Conservation (phyloP, 2,888 invertebrate genomes). For the Psococerastis gibbosa region DNA sequence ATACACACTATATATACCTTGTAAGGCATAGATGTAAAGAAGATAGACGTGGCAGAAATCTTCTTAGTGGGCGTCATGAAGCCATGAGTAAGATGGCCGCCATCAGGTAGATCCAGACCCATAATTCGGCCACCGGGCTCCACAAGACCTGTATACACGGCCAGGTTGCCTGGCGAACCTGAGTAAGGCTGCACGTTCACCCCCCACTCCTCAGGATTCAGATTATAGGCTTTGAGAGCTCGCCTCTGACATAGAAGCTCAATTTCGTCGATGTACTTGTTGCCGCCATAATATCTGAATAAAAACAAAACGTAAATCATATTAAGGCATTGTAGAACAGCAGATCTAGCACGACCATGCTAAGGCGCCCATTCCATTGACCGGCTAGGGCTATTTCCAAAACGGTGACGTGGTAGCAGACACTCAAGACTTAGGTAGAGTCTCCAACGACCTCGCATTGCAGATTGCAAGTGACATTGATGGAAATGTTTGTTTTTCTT, state of each 20-base stretch:
- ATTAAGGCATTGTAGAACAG: too few relatives aligned
- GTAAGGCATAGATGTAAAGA: slow-evolving; percentile 97
- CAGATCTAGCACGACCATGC: too few relatives aligned
- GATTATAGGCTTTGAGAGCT: slow-evolving; percentile 60
- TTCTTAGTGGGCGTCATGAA: slow-evolving; percentile 80
- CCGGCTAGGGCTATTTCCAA: too few relatives aligned
- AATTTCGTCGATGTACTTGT: slow-evolving; percentile 86
- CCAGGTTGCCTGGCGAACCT: slow-evolving; percentile 91
- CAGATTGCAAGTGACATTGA: too few relatives aligned
- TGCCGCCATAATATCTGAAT: slow-evolving; percentile 89
- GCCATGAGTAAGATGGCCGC: slow-evolving; percentile 83
- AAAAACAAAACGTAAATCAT: too few relatives aligned
- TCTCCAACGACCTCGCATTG: too few relatives aligned
- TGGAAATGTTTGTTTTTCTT: too few relatives aligned
- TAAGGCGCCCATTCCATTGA: too few relatives aligned
- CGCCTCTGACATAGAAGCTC: slow-evolving; percentile 78
- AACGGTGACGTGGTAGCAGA: too few relatives aligned
- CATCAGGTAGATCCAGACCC: slow-evolving; percentile 86
- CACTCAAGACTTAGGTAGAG: too few relatives aligned
- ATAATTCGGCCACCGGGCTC: slow-evolving; percentile 92
- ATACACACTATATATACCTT: slow-evolving; percentile 56
- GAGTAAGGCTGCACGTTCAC: slow-evolving; percentile 97
- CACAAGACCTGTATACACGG: slow-evolving; percentile 78
- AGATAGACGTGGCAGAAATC: slow-evolving; percentile 92
- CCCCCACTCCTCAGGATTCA: slow-evolving; percentile 80